These are phyloP conservation scores for Chelidonichthys spinosus DNA, from an alignment of 2,797 vertebrate species.

Conservation along the genomic window DNA sequence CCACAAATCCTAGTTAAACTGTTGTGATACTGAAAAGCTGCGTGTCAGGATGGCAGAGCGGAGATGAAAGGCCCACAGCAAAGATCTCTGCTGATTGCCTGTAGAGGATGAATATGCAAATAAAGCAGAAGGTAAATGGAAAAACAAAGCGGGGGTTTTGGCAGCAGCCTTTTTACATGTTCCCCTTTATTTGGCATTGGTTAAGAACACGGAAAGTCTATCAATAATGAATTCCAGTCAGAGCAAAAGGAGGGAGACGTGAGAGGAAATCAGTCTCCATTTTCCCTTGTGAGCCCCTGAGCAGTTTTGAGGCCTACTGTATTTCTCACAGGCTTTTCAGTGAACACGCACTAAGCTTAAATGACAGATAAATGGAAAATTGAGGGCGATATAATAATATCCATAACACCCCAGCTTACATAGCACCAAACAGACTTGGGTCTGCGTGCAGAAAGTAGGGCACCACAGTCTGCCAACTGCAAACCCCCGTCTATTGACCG, in stretches of 20 bases:
- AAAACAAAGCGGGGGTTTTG: constrained; percentile 80
- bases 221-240: constrained; percentile 77
- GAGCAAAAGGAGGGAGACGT: constrained; percentile 55
- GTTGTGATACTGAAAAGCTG: constrained; percentile 72
- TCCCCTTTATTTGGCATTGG: constrained; percentile 78
- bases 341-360: constrained; percentile 48
- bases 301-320: constrained; percentile 62
- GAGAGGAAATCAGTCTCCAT: constrained; percentile 67
- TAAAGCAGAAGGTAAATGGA: constrained; percentile 78
- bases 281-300: constrained; percentile 58
- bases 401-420: constrained; percentile 37
- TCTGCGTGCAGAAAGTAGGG: constrained; percentile 61
- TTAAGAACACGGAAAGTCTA: constrained; percentile 71
- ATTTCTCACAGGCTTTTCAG: constrained; percentile 61
- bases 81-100: constrained; percentile 79
- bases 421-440: constrained; percentile 16
- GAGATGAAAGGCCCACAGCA: constrained; percentile 72
- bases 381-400: constrained; percentile 50
- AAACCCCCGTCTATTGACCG: constrained; percentile 50
- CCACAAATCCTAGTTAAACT: constrained; percentile 68
- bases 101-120: constrained; percentile 82
- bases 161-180: constrained; percentile 73
- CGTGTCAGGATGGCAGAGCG: constrained; percentile 67
- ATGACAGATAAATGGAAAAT: constrained; percentile 61
- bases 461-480: constrained; percentile 45